Base-by-base conservation (phyloP, 2,888 invertebrate species). In the Oxytorus armatus region DNA sequence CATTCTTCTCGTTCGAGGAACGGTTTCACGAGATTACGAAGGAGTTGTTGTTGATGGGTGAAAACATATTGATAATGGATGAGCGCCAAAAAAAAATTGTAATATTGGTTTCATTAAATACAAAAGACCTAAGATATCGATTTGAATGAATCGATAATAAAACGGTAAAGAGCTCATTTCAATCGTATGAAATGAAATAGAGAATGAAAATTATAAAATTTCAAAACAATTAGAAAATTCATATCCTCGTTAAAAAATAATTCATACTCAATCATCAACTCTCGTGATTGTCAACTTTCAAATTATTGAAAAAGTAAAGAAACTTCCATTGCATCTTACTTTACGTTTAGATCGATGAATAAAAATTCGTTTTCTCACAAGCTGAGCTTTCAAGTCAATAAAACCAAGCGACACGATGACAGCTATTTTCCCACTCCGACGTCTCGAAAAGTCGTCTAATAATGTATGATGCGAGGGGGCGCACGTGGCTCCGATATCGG, bases 401-500 rank as follows among this genome's bases (percentile, higher is more conserved):
- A 8, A 0, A 23, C 1, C 21, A 25, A 14, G 16, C 18, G 44
- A 44, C n/a, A 61, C 39, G 4, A 36, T 10, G 36, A 36, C 3
- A 36, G 1, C 10, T 36, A 4, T 7, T 14, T n/a, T 44, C 3
- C 44, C 14, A 44, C 47, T 14, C 21, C 42, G 44, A 16, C 3
- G 29, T 51, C 66, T 61, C 42, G n/a, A 25, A 25, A 29, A 39
- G 51, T 61, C 42, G 42, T 42, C 36, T 18, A 39, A 47, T 47
- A 57, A 66, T 66, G 55, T 25, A 39, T 23, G 47, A 57, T 16
- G 18, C 55, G 23, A n/a, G 36, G 36, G 14, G 23, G 23, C 23
- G 33, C 68, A 53, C 42, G 68, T 68, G 68, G 36, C 36, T 7
- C 39, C 21, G 36, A 70, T 72, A 39, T 61, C 42, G 51, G 51